Evolutionary conservation across 2,797 vertebrate species (phyloP), one percentile per base, ranked within the genome.

Genomic region (Chelmon rostratus): DNA sequence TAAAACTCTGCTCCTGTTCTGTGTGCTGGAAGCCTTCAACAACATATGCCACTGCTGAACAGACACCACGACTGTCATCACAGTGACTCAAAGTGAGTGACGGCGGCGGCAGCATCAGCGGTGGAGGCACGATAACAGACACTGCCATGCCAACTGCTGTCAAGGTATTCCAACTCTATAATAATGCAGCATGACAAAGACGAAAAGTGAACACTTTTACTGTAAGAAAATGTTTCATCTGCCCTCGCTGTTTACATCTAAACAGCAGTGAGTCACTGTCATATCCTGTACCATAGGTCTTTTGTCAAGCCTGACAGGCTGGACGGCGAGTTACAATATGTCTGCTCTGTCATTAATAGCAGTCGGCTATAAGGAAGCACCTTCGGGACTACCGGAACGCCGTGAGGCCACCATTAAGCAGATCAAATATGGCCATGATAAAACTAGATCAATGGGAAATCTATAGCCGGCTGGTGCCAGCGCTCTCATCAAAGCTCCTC

Each of bases 391-490:
- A 18, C 0, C 13, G 53, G 38, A 69, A 23, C 12, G 71, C 42
- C 0, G 38, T 2, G 19, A 73, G 68, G 56, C 67, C 53, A 79
- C 81, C 65, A 88, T 86, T 81, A 78, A 23, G 61, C 54, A 57
- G 82, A 87, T 90, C 81, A 85, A 83, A 85, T 28, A 64, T 21
- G 4, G 28, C 67, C 19, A 28, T 67, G 77, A 81, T 79, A 80
- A 77, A 86, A 82, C 72, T 83, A 62, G 63, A 84, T 64, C 71
- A 76, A 82, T 79, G 64, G 76, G 77, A 65, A 72, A 83, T 83
- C 68, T 42, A 70, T 81, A 42, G 52, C 25, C 50, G 73, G 35
- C 73, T 50, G 61, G 62, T 78, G 81, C 57, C 72, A 66, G 38
- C 35, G n/a, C 9, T 11, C 3, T 38, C 38, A 77, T 76, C 73